Percentiles rank a stretch among this genome's conserved stretches.
Conservation (phyloP, 2,113 vertebrate genomes). For the Fregata magnificens region DNA sequence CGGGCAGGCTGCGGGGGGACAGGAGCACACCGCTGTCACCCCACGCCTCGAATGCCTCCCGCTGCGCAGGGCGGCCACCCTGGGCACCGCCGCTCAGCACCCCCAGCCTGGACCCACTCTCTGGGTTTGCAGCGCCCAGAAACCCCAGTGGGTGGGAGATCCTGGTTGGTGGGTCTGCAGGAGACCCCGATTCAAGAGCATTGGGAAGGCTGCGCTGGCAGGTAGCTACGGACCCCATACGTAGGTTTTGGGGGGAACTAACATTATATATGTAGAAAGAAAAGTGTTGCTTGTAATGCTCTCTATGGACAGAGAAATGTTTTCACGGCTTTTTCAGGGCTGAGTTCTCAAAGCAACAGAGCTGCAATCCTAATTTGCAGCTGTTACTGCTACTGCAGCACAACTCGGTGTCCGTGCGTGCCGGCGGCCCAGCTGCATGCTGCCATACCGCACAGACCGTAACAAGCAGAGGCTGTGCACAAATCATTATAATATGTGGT, state of each 20-base stretch:
- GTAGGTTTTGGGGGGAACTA: rapidly evolving
- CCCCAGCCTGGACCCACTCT: background rate
- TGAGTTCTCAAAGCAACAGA: background rate
- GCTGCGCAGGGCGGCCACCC: rapidly evolving
- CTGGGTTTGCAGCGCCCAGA: background rate
- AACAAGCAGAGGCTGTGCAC: background rate
- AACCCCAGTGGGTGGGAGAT: rapidly evolving
- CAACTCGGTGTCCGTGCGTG: rapidly evolving
- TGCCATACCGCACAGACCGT: rapidly evolving
- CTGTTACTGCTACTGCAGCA: background rate
- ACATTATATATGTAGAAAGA: rapidly evolving
- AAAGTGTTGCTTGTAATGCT: background rate
- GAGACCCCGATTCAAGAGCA: background rate
- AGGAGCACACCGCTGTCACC: background rate
- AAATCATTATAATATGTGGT: rapidly evolving
- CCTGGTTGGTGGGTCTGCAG: background rate
- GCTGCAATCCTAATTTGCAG: background rate
- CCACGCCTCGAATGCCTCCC: background rate
- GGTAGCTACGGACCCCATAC: background rate
- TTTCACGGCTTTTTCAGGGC: background rate
- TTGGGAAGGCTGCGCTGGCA: background rate
- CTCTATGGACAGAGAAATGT: background rate
- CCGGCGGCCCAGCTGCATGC: background rate
- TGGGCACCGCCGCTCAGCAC: background rate
- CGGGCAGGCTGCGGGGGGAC: background rate